A percentile compares a stretch with the other conserved stretches of the same genome.
These are phyloP conservation scores for Anguilla pacifica DNA, from an alignment of 2,797 vertebrate species.

Conservation along the genomic window DNA sequence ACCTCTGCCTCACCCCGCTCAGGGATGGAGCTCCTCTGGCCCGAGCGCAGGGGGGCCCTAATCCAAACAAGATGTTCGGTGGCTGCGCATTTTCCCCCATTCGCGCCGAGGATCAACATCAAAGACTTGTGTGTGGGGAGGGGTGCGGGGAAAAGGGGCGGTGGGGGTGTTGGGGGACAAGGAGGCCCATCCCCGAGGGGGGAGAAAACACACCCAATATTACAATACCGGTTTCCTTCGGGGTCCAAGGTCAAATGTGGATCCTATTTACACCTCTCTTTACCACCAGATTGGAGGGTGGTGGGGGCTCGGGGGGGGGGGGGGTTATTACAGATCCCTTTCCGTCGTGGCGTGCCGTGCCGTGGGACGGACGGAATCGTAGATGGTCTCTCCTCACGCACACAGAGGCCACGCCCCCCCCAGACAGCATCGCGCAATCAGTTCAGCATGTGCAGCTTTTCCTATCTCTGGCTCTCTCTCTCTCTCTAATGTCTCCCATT, in stretches of 20 bases:
- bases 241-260: constrained; percentile 10
- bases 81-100: neutral
- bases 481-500: neutral
- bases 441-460: neutral
- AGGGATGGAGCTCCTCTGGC: neutral
- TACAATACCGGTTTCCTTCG: neutral
- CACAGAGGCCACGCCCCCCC: neutral
- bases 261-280: neutral
- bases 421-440: neutral
- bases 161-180: neutral
- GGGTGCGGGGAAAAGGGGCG: neutral
- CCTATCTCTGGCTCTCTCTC: neutral
- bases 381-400: neutral
- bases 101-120: neutral
- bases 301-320: neutral
- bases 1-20: neutral
- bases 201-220: neutral
- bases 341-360: neutral
- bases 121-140: neutral
- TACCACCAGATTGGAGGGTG: neutral
- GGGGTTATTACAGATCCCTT: neutral
- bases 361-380: neutral
- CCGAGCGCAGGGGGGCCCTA: neutral
- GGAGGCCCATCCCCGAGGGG: neutral
- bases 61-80: neutral